These are phyloP conservation scores for Plebejus melissa DNA, from an alignment of 2,888 invertebrate genomes.

Conservation along the genomic window DNA sequence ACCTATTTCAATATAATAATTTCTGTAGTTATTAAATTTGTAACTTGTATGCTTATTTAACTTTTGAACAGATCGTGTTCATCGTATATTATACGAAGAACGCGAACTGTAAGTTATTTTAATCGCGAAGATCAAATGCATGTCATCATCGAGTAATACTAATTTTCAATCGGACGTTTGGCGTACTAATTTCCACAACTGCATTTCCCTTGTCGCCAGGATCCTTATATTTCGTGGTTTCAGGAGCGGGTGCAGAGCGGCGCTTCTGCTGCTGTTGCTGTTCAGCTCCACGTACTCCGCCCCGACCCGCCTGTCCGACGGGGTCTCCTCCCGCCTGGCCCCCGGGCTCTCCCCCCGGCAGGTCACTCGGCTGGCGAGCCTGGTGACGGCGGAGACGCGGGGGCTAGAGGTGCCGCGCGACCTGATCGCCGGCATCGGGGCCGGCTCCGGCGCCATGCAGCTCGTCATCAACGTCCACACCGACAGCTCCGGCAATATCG, in stretches of 20 bases:
- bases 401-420: constrained; percentile 63
- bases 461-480: constrained; percentile 67
- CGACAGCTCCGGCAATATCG: constrained; percentile 66
- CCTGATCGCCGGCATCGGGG: constrained; percentile 54
- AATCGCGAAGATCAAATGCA: no score
- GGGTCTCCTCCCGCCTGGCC: constrained; percentile 38
- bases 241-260: constrained; percentile 52
- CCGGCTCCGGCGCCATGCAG: constrained; percentile 59
- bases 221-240: constrained; percentile 34
- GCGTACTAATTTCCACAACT: neutral
- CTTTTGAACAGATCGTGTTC: no score
- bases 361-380: constrained; percentile 37
- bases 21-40: no score
- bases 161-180: no score
- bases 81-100: no score
- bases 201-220: neutral
- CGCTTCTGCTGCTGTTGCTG: constrained; percentile 44
- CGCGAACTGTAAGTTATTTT: no score
- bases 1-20: no score
- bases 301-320: constrained; percentile 33
- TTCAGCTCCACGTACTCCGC: constrained; percentile 47
- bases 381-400: constrained; percentile 60
- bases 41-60: no score
- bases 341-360: neutral
- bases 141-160: no score